These are phyloP conservation scores for Myzus persicae DNA, from an alignment of 1,140 invertebrate species.

Conservation along the genomic window DNA sequence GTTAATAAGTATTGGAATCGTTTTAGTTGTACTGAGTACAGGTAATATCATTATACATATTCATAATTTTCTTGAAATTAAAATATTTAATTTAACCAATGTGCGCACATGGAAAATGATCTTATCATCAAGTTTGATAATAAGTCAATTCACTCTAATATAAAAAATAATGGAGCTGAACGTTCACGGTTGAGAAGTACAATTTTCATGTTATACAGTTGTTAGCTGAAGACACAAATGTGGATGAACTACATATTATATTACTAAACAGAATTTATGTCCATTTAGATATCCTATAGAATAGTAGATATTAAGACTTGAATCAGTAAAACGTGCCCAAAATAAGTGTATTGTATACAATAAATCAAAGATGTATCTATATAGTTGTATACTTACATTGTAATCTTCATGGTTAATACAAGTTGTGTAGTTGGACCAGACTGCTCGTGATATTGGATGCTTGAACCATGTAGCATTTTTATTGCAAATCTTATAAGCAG, in stretches of 20 bases:
- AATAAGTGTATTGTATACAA: not conserved
- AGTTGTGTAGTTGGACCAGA: conserved; percentile 90
- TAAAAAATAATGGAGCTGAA: not conserved
- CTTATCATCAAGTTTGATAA: not conserved
- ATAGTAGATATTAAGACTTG: too few relatives aligned
- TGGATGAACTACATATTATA: not conserved
- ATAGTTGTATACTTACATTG: conserved; percentile 68
- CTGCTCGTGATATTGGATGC: conserved; percentile 70
- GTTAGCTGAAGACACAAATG: not conserved
- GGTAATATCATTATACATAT: not conserved
- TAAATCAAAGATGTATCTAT: not conserved
- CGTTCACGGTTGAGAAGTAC: not conserved
- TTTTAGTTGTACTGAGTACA: too few relatives aligned
- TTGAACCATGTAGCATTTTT: conserved; percentile 71
- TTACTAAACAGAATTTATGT: too few relatives aligned
- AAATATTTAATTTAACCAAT: not conserved
- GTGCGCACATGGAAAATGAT: not conserved
- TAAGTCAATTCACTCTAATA: not conserved
- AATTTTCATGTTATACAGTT: too few relatives aligned
- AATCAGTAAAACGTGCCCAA: not conserved
- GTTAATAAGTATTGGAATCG: not conserved
- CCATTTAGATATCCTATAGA: too few relatives aligned
- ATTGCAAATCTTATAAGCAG: conserved; percentile 70
- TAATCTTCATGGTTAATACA: conserved; percentile 82
- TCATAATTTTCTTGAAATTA: not conserved